Conservation (phyloP, 2,888 invertebrate genomes). For the Cecidostiba fungosa region DNA sequence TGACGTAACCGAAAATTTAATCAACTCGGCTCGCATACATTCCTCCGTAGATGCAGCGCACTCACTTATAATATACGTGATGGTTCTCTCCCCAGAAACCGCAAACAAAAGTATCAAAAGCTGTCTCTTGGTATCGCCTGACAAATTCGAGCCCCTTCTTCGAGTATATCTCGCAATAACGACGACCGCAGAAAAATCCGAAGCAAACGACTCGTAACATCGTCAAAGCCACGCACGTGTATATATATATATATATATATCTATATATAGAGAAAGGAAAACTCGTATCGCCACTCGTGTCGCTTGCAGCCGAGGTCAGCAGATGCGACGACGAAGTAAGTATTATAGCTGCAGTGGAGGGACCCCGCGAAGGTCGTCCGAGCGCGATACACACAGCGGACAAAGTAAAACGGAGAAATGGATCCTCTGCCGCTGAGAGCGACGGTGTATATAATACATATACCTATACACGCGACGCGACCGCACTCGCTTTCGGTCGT, state of each 20-base stretch:
- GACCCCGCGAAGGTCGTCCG: conserved; percentile 32
- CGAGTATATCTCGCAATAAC: background rate
- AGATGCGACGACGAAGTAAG: background rate
- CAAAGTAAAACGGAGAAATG: background rate
- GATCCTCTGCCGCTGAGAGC: background rate
- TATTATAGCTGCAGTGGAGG: conserved; percentile 15
- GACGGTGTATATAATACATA: background rate
- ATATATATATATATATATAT: background rate
- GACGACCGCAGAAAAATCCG: background rate
- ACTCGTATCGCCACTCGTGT: background rate
- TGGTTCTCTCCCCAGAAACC: background rate
- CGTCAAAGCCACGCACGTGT: background rate
- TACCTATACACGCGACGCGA: background rate
- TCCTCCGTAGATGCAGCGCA: background rate
- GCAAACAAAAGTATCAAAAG: background rate
- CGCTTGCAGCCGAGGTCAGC: background rate
- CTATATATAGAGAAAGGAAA: background rate
- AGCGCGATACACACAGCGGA: background rate
- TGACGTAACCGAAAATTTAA: background rate
- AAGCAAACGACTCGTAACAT: conserved; percentile 2
- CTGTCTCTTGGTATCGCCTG: background rate
- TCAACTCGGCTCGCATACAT: background rate
- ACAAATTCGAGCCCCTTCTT: background rate
- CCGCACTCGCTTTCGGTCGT: conserved; percentile 23
- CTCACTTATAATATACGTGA: background rate